These are phyloP conservation scores for Hydrocynus forskahlii DNA, from an alignment of 2,797 vertebrate genomes.

Conservation along the genomic window DNA sequence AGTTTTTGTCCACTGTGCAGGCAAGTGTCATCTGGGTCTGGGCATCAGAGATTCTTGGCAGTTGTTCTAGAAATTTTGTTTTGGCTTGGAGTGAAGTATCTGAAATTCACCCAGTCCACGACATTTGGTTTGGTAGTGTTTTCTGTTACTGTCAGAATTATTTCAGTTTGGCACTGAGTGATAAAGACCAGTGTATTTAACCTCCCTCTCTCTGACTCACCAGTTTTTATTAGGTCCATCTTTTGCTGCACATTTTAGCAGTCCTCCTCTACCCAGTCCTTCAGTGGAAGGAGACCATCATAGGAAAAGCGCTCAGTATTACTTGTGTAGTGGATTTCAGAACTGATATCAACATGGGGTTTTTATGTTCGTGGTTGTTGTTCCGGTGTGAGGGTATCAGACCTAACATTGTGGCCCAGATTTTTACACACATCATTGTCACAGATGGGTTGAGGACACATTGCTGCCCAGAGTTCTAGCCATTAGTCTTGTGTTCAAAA, in stretches of 20 bases:
- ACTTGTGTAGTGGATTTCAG: too few relatives aligned
- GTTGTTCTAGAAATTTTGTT: conserved; percentile 46
- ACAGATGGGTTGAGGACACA: not conserved
- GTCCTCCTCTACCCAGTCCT: not conserved
- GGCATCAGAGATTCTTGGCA: conserved; percentile 28
- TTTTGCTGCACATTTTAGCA: too few relatives aligned
- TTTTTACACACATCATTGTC: not conserved
- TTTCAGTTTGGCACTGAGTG: conserved; percentile 12
- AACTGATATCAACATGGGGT: not conserved
- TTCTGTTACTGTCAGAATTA: conserved; percentile 26
- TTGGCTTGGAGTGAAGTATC: conserved; percentile 30
- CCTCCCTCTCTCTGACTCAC: not conserved
- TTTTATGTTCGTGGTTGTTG: not conserved
- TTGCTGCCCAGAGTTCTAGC: not conserved
- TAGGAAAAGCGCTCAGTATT: too few relatives aligned
- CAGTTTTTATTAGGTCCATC: not conserved
- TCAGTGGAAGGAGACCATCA: not conserved
- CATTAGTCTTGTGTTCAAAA: not conserved
- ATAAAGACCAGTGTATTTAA: conserved; percentile 10
- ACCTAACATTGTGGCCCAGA: not conserved
- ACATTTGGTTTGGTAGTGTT: conserved; percentile 20
- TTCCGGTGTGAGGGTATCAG: not conserved
- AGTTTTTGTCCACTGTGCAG: conserved; percentile 14
- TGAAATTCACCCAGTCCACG: conserved; percentile 22
- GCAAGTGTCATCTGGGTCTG: conserved; percentile 33